A percentile compares a stretch with the other conserved stretches of the same genome.
Evolutionary conservation across 1,140 invertebrate species (phyloP).

Genomic region (Euwallacea fornicatus): DNA sequence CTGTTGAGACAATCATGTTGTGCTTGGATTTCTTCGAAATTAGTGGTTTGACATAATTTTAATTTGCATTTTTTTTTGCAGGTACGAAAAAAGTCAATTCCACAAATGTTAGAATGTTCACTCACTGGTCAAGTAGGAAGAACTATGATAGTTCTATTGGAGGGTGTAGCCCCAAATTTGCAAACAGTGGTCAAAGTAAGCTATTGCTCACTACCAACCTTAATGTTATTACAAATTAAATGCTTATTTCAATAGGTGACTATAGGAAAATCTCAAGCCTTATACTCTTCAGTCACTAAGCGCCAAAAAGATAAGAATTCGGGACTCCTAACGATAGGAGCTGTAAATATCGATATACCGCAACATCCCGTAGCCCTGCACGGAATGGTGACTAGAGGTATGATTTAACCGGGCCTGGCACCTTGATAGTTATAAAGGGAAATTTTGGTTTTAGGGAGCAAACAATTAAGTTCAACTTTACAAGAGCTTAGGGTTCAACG

Average conservation of each 20-base stretch:
- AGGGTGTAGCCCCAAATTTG: conserved; percentile 85
- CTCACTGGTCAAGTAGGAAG: conserved; percentile 88
- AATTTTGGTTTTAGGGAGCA: conserved; percentile 61
- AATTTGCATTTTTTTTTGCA: conserved; percentile 16
- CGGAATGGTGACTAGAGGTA: conserved; percentile 90
- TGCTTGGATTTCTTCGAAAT: too few relatives aligned
- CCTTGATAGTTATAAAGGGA: not conserved
- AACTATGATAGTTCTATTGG: conserved; percentile 89
- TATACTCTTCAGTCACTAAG: conserved; percentile 82
- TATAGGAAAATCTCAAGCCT: conserved; percentile 78
- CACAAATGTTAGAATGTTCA: conserved; percentile 77
- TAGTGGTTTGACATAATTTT: not conserved
- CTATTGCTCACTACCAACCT: not conserved
- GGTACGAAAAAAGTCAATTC: conserved; percentile 71
- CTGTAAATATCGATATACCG: conserved; percentile 91
- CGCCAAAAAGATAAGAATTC: conserved; percentile 84
- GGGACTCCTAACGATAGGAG: conserved; percentile 82
- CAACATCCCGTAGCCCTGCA: conserved; percentile 95
- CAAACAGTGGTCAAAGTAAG: conserved; percentile 94
- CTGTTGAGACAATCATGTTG: too few relatives aligned
- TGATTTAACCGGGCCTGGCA: too few relatives aligned
- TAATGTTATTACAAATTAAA: conserved; percentile 7
- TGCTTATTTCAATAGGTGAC: conserved; percentile 17
- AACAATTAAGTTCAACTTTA: conserved; percentile 88
- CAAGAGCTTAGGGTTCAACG: conserved; percentile 81